Base-by-base conservation (phyloP, 2,113 vertebrate genomes). In the Mirounga angustirostris region DNA sequence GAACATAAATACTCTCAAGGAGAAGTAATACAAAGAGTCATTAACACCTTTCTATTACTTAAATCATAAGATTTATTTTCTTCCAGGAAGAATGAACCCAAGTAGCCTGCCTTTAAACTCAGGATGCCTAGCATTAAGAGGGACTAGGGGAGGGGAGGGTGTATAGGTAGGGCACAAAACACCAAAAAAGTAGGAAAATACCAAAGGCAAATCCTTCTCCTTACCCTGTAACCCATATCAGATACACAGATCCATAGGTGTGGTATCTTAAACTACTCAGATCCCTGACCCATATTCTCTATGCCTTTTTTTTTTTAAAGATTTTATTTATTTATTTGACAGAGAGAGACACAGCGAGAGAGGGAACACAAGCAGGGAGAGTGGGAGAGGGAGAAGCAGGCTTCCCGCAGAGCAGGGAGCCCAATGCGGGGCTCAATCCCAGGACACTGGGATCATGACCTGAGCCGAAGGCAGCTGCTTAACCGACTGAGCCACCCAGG, bases 1-100 rank as follows among this genome's bases (percentile, higher is more conserved):
- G 92, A 84, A 91, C 15, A 90, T 84, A 97, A 83, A 71, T 40
- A 79, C 28, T 83, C 61, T 54, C 67, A 91, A 16, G 43, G 15
- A 92, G 52, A 88, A 18, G 30, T 81, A 74, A 93, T 43, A 56
- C 11, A 86, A 83, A 94, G 90, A 92, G 67, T 59, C 46, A 91
- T 28, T 88, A 73, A 97, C n/a, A 79, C 19, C 43, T 83, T 96
- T 65, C 61, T 56, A 40, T 71, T 78, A 83, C n/a, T 96, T 83
- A 91, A 90, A 86, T 87, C 28, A 46, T 43, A 59, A 71, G 18
- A 86, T 40, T 78, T 83, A 28, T 78, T 76, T 94, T 82, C 59
- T 95, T 78, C 30, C 92, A 89, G 26, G 8, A 65, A 83, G 52
- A 69, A 94, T 50, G 30, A 83, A 92, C 24, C 65, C 58, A 90